Percentiles rank a stretch among this genome's conserved stretches.
phyloP scores from a whole-genome alignment of 1,140 invertebrate genomes.

The Drosophila sproati region DNA sequence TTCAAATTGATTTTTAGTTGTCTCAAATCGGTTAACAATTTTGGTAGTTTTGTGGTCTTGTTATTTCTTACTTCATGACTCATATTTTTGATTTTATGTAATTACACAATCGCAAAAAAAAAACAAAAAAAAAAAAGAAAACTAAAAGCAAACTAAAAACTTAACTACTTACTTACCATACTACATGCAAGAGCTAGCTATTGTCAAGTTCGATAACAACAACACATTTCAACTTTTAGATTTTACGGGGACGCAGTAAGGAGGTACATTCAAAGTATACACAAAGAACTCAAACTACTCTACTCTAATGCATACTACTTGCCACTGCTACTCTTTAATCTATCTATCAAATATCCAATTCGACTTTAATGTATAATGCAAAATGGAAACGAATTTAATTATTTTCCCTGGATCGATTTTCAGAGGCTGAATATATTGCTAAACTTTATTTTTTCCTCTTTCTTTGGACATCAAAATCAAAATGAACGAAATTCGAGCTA shows the following conservation, averaged over 20 bases:
- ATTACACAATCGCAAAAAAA: slow-evolving; percentile 13
- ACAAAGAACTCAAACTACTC: slow-evolving; percentile 80
- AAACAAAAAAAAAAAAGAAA: slow-evolving; percentile 20
- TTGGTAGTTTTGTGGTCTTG: not conserved
- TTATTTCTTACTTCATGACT: slow-evolving; percentile 4
- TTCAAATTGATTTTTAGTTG: not conserved
- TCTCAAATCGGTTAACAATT: slow-evolving; percentile 1
- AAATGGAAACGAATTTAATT: slow-evolving; percentile 11
- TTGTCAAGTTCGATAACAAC: slow-evolving; percentile 54
- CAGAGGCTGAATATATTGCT: slow-evolving; percentile 71
- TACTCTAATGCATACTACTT: slow-evolving; percentile 76
- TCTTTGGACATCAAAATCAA: slow-evolving; percentile 9
- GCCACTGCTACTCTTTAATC: slow-evolving; percentile 67
- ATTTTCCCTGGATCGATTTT: slow-evolving; percentile 46
- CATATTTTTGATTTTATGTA: not conserved
- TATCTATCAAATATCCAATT: slow-evolving; percentile 44
- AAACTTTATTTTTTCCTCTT: slow-evolving; percentile 29
- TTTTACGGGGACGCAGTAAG: slow-evolving; percentile 85
- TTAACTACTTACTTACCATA: slow-evolving; percentile 26
- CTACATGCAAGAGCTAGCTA: slow-evolving; percentile 39
- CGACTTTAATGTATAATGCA: slow-evolving; percentile 33
- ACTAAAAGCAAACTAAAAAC: slow-evolving; percentile 12
- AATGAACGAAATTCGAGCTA: slow-evolving; percentile 26
- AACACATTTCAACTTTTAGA: slow-evolving; percentile 83
- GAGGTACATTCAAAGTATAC: slow-evolving; percentile 84